Base-by-base conservation (phyloP, 2,113 vertebrate species). In the Tauraco erythrolophus region DNA sequence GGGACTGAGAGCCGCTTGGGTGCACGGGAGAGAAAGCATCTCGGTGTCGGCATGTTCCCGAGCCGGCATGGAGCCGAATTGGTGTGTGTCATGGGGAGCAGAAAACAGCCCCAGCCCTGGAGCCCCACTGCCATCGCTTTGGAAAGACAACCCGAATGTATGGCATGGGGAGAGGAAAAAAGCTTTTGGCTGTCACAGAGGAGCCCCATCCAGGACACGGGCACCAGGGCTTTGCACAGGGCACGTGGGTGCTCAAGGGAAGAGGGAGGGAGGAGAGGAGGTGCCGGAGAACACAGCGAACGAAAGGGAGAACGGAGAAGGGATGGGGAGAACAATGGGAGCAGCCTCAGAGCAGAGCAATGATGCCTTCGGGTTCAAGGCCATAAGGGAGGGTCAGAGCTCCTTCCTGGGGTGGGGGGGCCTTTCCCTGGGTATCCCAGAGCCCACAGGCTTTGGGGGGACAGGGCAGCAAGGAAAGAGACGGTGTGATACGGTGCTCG, bases 101-200 rank as follows among this genome's bases (percentile, higher is more conserved):
- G 45, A 62, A 82, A 50, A 21, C 27, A 62, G 78, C 72, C 54
- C 53, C 79, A 14, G 51, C 53, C 51, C n/a, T 11, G 3, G 30
- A 28, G 31, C 46, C 19, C 61, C 1, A 4, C 18, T 78, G 70
- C 41, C 87, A 14, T 27, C 14, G 0, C 28, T 50, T 39, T 50
- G 61, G 56, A 57, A 82, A 28, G 57, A 64, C n/a, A 91, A 41
- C 45, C 65, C 41, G 24, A 71, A 74, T 0, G 0, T 28, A 65
- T 2, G 2, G 4, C 24, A 31, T 0, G 0, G 7, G 0, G 24
- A 24, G 2, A 10, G 6, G 25, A 12, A 2, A n/a, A 77, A 54
- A 3, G 28, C 48, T 4, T 83, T 75, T 54, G 70, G 35, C 27
- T 19, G 7, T 43, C 21, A 6, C 10, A 5, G 46, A 64, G 65